Evolutionary conservation across 2,797 vertebrate species (phyloP).

Genomic region (Neosilurus hyrtlii): DNA sequence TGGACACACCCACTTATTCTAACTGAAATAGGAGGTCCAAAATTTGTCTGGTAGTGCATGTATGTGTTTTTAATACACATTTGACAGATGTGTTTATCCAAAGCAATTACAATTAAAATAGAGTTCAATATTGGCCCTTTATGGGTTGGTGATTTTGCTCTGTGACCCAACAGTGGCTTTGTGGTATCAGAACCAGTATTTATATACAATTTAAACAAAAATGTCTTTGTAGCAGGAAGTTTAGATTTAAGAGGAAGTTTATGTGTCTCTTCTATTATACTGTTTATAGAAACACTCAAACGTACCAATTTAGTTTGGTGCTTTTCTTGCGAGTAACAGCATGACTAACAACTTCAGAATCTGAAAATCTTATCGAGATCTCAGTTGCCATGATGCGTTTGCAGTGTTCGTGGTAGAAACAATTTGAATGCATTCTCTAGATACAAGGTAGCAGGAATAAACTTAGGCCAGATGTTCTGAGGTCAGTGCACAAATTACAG

Average conservation of each 20-base stretch:
- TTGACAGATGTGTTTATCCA: no score
- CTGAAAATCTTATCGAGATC: conserved; percentile 41
- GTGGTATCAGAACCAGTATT: not conserved
- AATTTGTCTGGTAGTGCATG: no score
- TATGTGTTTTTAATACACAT: no score
- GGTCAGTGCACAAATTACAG: not conserved
- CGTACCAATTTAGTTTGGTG: conserved; percentile 14
- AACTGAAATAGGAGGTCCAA: no score
- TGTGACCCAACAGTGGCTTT: conserved; percentile 19
- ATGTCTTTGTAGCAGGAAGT: conserved; percentile 14
- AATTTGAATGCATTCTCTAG: not conserved
- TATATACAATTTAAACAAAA: conserved; percentile 24
- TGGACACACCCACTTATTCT: no score
- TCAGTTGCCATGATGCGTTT: conserved; percentile 42
- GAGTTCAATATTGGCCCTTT: not conserved
- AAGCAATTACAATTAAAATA: not conserved
- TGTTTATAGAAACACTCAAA: conserved; percentile 19
- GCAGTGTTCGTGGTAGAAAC: conserved; percentile 1
- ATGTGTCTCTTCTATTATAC: not conserved
- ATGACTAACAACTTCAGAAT: conserved; percentile 46
- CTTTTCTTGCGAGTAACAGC: conserved; percentile 48
- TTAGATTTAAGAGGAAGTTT: conserved; percentile 20
- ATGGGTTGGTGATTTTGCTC: not conserved
- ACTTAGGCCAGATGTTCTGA: not conserved
- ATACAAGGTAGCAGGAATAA: not conserved